Evolutionary conservation across 2,888 invertebrate genomes (phyloP), one percentile per base, ranked within the genome.

Genomic region (Antheraea yamamai): DNA sequence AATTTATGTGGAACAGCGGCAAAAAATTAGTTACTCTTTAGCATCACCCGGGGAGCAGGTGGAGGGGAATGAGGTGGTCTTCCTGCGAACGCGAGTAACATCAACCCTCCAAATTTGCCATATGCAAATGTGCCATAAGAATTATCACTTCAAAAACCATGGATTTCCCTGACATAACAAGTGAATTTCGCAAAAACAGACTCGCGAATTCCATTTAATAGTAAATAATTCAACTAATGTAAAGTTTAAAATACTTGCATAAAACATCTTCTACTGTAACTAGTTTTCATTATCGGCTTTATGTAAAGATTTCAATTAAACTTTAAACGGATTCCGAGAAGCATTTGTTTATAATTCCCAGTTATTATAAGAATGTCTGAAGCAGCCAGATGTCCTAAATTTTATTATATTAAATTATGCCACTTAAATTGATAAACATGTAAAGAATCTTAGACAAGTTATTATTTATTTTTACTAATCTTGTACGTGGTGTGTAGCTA

Each of bases 271-370:
- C 4, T 66, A 66, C 16, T 66, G 26, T 14, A 66, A 30, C 30
- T 1, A 26, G 26, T 66, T 26, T 66, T 30, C 26, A 66, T 30
- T 30, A 4, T 66, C 30, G 30, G 16, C 16, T 4, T 39, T 23
- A n/a, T 39, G 39, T 70, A 39, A 39, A 8, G 70, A 70, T 70
- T 39, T 39, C 39, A 70, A 70, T 39, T 70, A 70, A 39, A 10
- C 39, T 35, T 7, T 18, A 10, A 39, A 39, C 20, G 18, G 10
- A 39, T 70, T 39, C 39, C 70, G 10, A 35, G 70, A 70, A 70
- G 39, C 39, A n/a, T 39, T 39, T 70, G 70, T 70, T 70, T 70
- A 70, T 26, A 70, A 70, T 39, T 70, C n/a, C 20, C 39, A 70
- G 39, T 70, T 70, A 39, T 70, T 70, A n/a, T 39, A 39, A 39